A percentile compares a stretch with the other conserved stretches of the same genome.
These are phyloP conservation scores for Diadema setosum DNA, from an alignment of 35 echinoderm and acorn worm genomes.

Conservation along the genomic window DNA sequence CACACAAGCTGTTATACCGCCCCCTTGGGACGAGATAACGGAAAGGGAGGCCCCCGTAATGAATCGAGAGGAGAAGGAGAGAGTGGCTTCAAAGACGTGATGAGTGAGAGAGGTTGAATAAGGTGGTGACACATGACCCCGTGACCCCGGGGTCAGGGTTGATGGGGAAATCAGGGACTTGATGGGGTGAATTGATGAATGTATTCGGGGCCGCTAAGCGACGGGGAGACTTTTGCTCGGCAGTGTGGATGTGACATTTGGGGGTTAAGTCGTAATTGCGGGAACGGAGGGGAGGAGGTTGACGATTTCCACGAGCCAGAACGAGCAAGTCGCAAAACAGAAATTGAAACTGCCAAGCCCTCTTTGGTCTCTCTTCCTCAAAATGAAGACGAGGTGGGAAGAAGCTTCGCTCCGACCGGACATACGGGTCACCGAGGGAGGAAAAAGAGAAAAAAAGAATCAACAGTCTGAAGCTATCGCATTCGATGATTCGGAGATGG, in stretches of 20 bases:
- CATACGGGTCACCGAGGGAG: not conserved
- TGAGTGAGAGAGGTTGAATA: constrained; percentile 24
- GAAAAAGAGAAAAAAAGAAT: not conserved
- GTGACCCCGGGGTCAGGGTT: constrained; percentile 20
- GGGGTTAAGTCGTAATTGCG: not conserved
- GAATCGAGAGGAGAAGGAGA: not conserved
- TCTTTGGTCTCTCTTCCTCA: not conserved
- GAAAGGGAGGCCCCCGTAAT: not conserved
- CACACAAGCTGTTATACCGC: constrained; percentile 20
- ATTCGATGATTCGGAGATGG: too few relatives aligned
- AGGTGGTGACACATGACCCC: constrained; percentile 23
- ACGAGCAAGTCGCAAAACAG: not conserved
- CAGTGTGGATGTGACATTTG: not conserved
- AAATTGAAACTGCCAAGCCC: not conserved
- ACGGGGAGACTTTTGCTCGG: not conserved
- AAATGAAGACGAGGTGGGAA: not conserved
- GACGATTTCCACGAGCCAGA: not conserved
- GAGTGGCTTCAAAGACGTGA: constrained; percentile 17
- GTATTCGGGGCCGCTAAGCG: not conserved
- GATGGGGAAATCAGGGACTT: constrained; percentile 31
- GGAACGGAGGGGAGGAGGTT: not conserved
- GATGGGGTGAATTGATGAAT: constrained; percentile 16
- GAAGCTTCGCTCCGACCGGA: not conserved
- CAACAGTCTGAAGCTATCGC: too few relatives aligned
- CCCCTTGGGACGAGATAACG: constrained; percentile 12